A percentile compares a stretch with the other conserved stretches of the same genome.
Evolutionary conservation across 2,888 invertebrate species (phyloP).

Genomic region (Tetragonula carbonaria): DNA sequence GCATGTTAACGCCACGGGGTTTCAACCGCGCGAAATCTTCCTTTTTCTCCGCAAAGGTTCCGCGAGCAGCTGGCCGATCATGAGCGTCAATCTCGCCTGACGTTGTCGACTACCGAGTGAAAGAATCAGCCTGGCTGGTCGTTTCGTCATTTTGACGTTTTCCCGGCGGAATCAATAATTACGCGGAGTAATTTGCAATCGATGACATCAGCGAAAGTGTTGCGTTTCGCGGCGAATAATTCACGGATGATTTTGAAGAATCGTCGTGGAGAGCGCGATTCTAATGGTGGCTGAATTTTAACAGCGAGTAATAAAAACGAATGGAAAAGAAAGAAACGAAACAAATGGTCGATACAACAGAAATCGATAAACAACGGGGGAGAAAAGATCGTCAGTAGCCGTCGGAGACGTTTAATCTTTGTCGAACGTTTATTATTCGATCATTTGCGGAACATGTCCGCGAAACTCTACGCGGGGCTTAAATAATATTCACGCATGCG

Average conservation of each 20-base stretch:
- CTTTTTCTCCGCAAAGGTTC: slow-evolving; percentile 39
- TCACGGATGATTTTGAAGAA: not conserved
- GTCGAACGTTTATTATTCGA: slow-evolving; percentile 36
- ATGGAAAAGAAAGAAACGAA: not conserved
- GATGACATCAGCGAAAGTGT: not conserved
- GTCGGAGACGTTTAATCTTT: slow-evolving; percentile 4
- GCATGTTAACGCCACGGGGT: slow-evolving; percentile 60
- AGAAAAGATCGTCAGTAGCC: slow-evolving; percentile 10
- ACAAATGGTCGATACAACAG: not conserved
- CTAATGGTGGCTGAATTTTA: slow-evolving; percentile 1
- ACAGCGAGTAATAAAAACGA: not conserved
- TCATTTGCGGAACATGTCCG: slow-evolving; percentile 24
- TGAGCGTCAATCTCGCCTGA: slow-evolving; percentile 32
- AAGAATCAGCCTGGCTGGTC: slow-evolving; percentile 16
- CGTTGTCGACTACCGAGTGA: slow-evolving; percentile 43
- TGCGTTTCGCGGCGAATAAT: not conserved
- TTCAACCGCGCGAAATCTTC: slow-evolving; percentile 36
- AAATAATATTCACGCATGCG: slow-evolving; percentile 22
- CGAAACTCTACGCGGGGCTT: not conserved
- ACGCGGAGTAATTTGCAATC: slow-evolving; percentile 12
- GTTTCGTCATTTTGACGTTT: slow-evolving; percentile 14
- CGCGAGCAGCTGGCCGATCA: slow-evolving; percentile 29
- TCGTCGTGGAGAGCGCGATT: not conserved
- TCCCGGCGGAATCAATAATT: not conserved
- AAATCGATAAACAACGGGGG: not conserved